A percentile compares a stretch with the other conserved stretches of the same genome.
phyloP scores from a whole-genome alignment of 2,888 invertebrate species.

The Psococerastis gibbosa region DNA sequence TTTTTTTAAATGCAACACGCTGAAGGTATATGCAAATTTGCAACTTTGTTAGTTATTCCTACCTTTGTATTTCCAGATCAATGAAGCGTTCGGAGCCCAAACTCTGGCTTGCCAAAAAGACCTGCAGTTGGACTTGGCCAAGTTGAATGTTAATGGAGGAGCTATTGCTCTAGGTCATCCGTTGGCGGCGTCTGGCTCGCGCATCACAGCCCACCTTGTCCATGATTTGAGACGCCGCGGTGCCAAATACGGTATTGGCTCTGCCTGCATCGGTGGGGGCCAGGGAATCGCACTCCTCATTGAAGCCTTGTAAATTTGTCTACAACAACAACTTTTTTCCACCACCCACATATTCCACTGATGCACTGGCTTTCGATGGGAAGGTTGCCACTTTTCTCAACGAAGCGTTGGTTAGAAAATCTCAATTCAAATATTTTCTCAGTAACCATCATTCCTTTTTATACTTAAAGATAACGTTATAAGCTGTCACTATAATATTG shows the following conservation, averaged over 20 bases:
- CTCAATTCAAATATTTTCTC: too few species aligned
- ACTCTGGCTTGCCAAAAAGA: conserved; percentile 82
- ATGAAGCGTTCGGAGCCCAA: conserved; percentile 96
- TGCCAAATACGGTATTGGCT: conserved; percentile 73
- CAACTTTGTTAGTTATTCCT: too few species aligned
- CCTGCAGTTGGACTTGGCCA: conserved; percentile 64
- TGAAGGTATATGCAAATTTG: conserved; percentile 15
- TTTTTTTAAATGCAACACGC: conserved; percentile 9
- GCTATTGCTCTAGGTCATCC: conserved; percentile 97
- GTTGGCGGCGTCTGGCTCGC: conserved; percentile 79
- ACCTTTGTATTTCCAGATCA: conserved; percentile 44
- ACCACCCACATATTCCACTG: too few species aligned
- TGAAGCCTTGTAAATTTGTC: conserved; percentile 56
- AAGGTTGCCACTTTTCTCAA: too few species aligned
- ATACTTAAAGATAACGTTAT: too few species aligned
- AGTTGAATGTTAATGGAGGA: conserved; percentile 88
- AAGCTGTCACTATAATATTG: too few species aligned
- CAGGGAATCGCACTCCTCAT: conserved; percentile 91
- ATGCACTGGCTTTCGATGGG: too few species aligned
- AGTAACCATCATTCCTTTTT: too few species aligned
- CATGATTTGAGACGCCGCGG: conserved; percentile 76
- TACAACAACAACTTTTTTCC: too few species aligned
- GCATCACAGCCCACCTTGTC: conserved; percentile 79
- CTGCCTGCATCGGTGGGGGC: conserved; percentile 97
- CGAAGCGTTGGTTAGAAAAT: too few species aligned